Evolutionary conservation across 2,888 invertebrate species (phyloP).

Genomic region (Sclerodermus sp.): DNA sequence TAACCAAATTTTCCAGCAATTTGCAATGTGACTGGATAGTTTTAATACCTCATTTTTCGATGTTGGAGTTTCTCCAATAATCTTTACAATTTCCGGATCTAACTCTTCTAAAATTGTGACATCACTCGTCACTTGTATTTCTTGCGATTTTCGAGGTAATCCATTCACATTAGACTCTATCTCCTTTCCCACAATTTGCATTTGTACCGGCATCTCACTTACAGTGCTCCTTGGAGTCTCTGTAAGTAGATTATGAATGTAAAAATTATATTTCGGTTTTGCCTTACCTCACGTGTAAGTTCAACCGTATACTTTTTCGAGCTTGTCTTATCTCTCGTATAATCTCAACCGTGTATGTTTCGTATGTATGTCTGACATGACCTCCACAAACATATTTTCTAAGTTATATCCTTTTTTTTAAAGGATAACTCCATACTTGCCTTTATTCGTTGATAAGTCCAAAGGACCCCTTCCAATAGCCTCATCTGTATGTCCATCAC

Average conservation of each 20-base stretch:
- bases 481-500: no score
- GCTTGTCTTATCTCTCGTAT: not conserved
- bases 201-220: no score
- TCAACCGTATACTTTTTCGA: not conserved
- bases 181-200: no score
- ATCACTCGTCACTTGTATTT: no score
- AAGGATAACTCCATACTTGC: no score
- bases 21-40: not conserved
- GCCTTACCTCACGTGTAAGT: not conserved
- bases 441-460: not conserved
- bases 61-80: not conserved
- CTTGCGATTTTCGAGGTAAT: no score
- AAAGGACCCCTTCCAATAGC: not conserved
- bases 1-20: not conserved
- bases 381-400: not conserved
- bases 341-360: not conserved
- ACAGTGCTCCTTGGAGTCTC: no score
- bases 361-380: not conserved
- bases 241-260: no score
- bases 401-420: not conserved
- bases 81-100: not conserved
- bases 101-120: no score
- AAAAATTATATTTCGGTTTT: not conserved
- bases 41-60: not conserved
- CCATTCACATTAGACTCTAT: no score